These are phyloP conservation scores for Macrosoma leucophasiata DNA, from an alignment of 2,888 invertebrate genomes.

Conservation along the genomic window DNA sequence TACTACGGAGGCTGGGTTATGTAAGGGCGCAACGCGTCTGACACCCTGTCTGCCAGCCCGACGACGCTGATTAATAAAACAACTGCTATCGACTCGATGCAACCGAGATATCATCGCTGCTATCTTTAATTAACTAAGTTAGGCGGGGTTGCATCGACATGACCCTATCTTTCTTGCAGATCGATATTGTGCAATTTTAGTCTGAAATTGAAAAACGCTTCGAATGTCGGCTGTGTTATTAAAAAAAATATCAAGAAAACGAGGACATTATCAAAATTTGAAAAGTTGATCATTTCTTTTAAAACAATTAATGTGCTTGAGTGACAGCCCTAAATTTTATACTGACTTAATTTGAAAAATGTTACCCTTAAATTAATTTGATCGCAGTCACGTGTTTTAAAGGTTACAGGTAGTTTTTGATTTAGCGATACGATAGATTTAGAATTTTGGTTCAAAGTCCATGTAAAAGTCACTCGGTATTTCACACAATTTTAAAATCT, in stretches of 20 bases:
- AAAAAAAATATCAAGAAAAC: neutral
- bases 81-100: slow-evolving; percentile 43
- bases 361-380: neutral
- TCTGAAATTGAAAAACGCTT: neutral
- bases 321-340: no score
- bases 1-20: slow-evolving; percentile 58
- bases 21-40: slow-evolving; percentile 67
- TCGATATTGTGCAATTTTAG: no score
- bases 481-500: no score
- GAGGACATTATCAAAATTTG: slow-evolving; percentile 5
- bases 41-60: slow-evolving; percentile 57
- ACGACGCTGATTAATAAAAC: slow-evolving; percentile 64
- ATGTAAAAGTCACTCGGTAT: no score
- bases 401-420: no score
- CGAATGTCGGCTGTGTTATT: neutral
- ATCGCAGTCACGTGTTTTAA: neutral
- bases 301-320: no score
- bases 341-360: neutral
- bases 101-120: slow-evolving; percentile 47
- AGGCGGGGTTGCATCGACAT: no score
- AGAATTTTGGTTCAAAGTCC: no score
- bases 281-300: no score
- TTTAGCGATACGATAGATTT: no score
- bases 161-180: no score
- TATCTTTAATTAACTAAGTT: slow-evolving; percentile 49